Conservation (phyloP, 2,113 vertebrate species). For the Tor tambroides region DNA sequence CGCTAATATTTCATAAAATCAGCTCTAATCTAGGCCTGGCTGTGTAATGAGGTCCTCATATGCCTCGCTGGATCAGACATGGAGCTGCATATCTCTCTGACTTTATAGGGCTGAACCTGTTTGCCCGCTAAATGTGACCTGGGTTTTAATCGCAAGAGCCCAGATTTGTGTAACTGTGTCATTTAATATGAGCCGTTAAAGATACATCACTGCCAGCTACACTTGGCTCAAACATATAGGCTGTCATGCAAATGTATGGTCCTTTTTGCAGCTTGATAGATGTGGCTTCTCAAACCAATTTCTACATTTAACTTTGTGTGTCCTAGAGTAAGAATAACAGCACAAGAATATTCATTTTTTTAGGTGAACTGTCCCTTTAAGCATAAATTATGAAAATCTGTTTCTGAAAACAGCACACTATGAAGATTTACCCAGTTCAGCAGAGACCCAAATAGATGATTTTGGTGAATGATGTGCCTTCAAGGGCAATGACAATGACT, state of each 20-base stretch:
- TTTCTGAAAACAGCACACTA: not conserved
- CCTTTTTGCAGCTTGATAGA: not conserved
- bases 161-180: not conserved
- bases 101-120: not conserved
- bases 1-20: conserved; percentile 5
- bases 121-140: conserved; percentile 37
- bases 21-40: conserved; percentile 37
- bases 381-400: not conserved
- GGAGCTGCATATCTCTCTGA: conserved; percentile 42
- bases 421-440: not conserved
- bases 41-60: conserved; percentile 39
- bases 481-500: not conserved
- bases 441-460: not conserved
- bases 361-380: not conserved
- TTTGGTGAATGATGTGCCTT: not conserved
- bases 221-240: not conserved
- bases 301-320: not conserved
- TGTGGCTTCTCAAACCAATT: not conserved
- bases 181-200: conserved; percentile 20
- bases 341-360: not conserved
- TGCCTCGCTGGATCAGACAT: conserved; percentile 33
- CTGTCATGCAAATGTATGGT: not conserved
- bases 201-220: not conserved
- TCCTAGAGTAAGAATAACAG: not conserved
- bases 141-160: conserved; percentile 34